Evolutionary conservation across 92 coral and sea anemone genomes (phyloP), one percentile per base, ranked within the genome.

Genomic region (Phenganax stokvisi): DNA sequence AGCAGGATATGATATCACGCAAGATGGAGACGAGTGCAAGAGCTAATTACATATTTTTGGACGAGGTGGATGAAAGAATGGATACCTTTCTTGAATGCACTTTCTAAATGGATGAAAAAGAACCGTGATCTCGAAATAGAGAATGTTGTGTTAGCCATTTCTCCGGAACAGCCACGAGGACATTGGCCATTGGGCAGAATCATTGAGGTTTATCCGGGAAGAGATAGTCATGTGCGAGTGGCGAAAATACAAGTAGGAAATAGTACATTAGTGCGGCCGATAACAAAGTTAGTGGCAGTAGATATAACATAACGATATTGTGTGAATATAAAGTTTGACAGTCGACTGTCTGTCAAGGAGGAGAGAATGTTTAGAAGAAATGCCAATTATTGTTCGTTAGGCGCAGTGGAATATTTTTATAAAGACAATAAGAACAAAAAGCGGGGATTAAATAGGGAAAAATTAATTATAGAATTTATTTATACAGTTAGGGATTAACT

Each of bases 131-230:
- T 60, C 28, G 60, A 44, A 62, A 58, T 12, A 27, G 85, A 67
- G 9, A 65, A 53, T 10, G 1, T 80, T 12, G 83, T 64, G n/a
- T 61, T 80, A 27, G 44, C 72, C 31, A 55, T 80, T 10, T 80
- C 83, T 59, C 74, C 75, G 13, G 83, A 80, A 51, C 54, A 57
- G 15, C 83, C 74, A 59, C 57, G 62, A 17, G 83, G 83, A 56
- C 54, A 80, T 70, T 79, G 74, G 83, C 83, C 73, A 11, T 25
- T 79, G 62, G 80, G 80, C 13, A 75, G 80, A 7, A 56, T 76
- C 8, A 59, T 83, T 0, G 44, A 75, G 15, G 81, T 60, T 1
- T 37, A 37, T 37, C 47, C 5, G 47, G 47, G 47, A 1, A 37
- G 5, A 37, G 47, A 37, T 37, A 37, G 47, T 37, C 47, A 37